These are phyloP conservation scores for Calonectris borealis DNA, from an alignment of 2,113 vertebrate species.

Conservation along the genomic window DNA sequence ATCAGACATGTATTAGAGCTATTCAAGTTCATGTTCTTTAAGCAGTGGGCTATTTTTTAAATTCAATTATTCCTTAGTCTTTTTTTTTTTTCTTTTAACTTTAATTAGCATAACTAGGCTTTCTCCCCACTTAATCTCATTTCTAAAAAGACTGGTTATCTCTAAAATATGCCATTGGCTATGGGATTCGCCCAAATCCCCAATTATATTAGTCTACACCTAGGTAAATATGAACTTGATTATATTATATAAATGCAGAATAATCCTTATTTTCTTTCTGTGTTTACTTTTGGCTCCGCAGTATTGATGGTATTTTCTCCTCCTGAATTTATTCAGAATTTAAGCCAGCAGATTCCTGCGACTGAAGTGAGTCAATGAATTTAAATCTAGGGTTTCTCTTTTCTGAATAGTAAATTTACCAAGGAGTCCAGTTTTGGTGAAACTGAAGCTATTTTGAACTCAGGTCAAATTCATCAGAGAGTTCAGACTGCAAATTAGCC, in stretches of 20 bases:
- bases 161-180: conserved; percentile 12
- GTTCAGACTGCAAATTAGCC: neutral
- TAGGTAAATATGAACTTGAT: conserved; percentile 52
- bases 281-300: neutral
- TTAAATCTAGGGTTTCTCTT: neutral
- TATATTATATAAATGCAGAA: neutral
- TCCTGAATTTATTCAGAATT: neutral
- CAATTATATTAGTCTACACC: conserved; percentile 33
- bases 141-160: conserved; percentile 46
- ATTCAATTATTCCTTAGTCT: conserved; percentile 18
- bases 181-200: conserved; percentile 41
- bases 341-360: neutral
- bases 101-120: conserved; percentile 44
- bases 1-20: neutral
- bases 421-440: neutral
- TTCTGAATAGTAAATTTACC: neutral
- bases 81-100: neutral
- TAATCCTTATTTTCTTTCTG: conserved; percentile 39
- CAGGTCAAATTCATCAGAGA: neutral
- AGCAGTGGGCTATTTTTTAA: neutral
- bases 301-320: neutral
- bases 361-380: neutral
- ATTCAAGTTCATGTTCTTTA: neutral
- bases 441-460: neutral
- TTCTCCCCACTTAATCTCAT: conserved; percentile 20